Conservation (phyloP, 2,797 vertebrate species). For the Myripristis murdjan region DNA sequence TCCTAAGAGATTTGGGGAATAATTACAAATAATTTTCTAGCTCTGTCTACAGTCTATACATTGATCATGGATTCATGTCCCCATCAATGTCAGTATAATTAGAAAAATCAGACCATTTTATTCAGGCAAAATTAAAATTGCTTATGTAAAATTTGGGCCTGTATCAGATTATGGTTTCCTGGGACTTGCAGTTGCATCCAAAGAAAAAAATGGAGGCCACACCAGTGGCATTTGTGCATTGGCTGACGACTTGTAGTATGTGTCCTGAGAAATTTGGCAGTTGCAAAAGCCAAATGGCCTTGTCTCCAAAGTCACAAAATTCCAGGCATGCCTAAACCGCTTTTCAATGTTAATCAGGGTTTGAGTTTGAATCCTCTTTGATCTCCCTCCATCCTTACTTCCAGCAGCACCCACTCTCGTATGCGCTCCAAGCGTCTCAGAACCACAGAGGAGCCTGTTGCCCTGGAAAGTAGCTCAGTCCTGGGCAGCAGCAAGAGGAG, state of each 20-base stretch:
- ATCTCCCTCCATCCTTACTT: conserved; percentile 17
- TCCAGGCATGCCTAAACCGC: conserved; percentile 62
- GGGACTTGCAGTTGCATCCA: background rate
- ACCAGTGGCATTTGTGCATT: background rate
- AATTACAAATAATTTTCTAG: background rate
- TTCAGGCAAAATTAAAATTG: no score
- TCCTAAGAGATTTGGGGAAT: background rate
- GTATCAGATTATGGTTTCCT: background rate
- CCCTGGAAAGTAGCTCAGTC: conserved; percentile 69
- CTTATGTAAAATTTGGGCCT: background rate
- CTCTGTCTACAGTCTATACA: background rate
- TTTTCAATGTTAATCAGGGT: conserved; percentile 10
- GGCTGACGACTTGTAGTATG: conserved; percentile 1
- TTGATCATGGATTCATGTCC: background rate
- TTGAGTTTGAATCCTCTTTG: conserved; percentile 15
- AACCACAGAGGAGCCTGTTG: conserved; percentile 85
- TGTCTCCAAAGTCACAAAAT: conserved; percentile 22
- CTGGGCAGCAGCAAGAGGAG: conserved; percentile 71
- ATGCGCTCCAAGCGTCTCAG: conserved; percentile 93
- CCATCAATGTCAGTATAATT: background rate
- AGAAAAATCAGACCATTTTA: background rate
- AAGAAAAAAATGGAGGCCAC: background rate
- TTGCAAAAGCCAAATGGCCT: conserved; percentile 14
- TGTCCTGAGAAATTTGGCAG: conserved; percentile 9
- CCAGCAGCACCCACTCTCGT: conserved; percentile 83